Conservation (phyloP, 1,140 invertebrate species). For the Danaus plexippus region DNA sequence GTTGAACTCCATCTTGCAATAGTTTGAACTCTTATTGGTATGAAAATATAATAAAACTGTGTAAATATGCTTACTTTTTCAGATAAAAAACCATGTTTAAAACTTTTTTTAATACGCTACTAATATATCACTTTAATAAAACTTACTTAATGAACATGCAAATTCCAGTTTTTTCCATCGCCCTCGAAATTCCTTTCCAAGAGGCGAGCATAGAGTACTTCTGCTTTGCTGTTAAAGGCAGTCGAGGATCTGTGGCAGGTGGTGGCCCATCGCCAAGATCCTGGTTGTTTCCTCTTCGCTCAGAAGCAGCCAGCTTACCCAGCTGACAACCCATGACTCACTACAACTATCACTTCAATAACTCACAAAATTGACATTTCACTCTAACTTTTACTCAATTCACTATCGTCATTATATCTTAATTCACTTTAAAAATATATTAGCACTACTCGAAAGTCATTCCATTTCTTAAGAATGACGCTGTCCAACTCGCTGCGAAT, state of each 20-base stretch:
- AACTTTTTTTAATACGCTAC: not conserved
- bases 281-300: slow-evolving; percentile 64
- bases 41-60: too few species aligned
- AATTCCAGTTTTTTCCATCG: slow-evolving; percentile 89
- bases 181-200: slow-evolving; percentile 90
- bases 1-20: too few species aligned
- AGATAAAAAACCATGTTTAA: not conserved
- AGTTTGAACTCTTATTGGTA: too few species aligned
- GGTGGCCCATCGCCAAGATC: slow-evolving; percentile 67
- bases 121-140: not conserved
- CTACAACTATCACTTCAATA: slow-evolving; percentile 14
- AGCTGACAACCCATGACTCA: slow-evolving; percentile 80
- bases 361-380: slow-evolving; percentile 11
- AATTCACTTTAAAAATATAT: slow-evolving; percentile 1
- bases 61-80: not conserved
- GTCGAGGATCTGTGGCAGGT: slow-evolving; percentile 79
- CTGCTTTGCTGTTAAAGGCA: slow-evolving; percentile 88
- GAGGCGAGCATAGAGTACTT: slow-evolving; percentile 90
- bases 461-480: not conserved
- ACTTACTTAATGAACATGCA: slow-evolving; percentile 93
- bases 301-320: slow-evolving; percentile 78
- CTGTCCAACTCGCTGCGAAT: too few species aligned
- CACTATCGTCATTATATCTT: slow-evolving; percentile 1
- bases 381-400: not conserved
- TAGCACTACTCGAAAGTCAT: not conserved